Percentiles rank a stretch among this genome's conserved stretches.
Conservation (phyloP, 2,888 invertebrate species). For the Danaus chrysippus region DNA sequence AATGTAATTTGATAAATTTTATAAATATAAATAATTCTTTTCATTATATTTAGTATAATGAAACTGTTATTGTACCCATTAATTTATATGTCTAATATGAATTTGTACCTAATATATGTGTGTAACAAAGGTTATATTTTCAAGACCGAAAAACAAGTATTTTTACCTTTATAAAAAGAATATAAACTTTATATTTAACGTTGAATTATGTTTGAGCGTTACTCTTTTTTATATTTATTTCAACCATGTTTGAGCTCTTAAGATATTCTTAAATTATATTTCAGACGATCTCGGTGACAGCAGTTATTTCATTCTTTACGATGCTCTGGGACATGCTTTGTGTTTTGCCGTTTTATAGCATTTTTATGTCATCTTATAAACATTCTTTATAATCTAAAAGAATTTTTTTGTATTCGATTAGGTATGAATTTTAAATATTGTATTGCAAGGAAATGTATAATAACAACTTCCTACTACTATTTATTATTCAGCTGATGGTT, state of each 20-base stretch:
- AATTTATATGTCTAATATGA: too few species aligned
- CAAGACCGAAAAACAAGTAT: too few species aligned
- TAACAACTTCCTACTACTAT: not conserved
- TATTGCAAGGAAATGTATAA: too few species aligned
- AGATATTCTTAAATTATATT: constrained; percentile 16
- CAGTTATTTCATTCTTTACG: constrained; percentile 14
- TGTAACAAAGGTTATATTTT: too few species aligned
- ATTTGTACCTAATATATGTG: too few species aligned
- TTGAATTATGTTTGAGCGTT: too few species aligned
- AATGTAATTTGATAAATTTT: too few species aligned
- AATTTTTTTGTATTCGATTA: not conserved
- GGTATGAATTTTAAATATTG: too few species aligned
- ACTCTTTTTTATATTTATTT: constrained; percentile 7
- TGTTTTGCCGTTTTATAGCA: not conserved
- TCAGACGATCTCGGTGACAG: constrained; percentile 9
- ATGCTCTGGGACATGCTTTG: not conserved
- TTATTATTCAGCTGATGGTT: not conserved
- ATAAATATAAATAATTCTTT: too few species aligned
- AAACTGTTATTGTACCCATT: too few species aligned
- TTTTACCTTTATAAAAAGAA: not conserved
- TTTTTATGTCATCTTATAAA: too few species aligned
- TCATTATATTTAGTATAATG: too few species aligned
- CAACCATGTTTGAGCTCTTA: constrained; percentile 2
- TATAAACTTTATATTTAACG: not conserved
- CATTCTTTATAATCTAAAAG: not conserved